Conservation (phyloP, 1,140 invertebrate genomes). For the Brachionus koreanus region DNA sequence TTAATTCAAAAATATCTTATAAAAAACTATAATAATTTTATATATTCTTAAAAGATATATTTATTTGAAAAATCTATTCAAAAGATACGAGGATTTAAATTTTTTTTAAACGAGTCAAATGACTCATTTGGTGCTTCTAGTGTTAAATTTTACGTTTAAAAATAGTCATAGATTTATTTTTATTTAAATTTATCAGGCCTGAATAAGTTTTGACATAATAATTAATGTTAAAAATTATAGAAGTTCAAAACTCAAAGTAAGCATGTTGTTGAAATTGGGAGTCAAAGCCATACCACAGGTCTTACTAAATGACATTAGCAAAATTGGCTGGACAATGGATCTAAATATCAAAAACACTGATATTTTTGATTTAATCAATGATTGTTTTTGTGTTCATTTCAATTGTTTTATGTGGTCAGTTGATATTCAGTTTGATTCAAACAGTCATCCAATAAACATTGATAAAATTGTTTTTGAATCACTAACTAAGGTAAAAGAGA, state of each 20-base stretch:
- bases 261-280: background rate
- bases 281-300: conserved; percentile 2
- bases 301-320: conserved; percentile 3
- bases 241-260: background rate
- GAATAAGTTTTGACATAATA: background rate
- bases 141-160: too few relatives aligned
- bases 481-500: background rate
- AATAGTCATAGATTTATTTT: too few relatives aligned
- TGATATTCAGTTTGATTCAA: background rate
- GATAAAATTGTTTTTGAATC: conserved; percentile 29
- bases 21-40: too few relatives aligned
- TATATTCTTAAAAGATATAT: too few relatives aligned
- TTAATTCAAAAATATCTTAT: too few relatives aligned
- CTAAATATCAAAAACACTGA: background rate
- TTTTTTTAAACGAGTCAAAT: too few relatives aligned
- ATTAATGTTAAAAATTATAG: background rate
- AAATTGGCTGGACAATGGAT: conserved; percentile 35
- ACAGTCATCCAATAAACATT: background rate
- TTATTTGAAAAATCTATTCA: too few relatives aligned
- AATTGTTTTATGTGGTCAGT: conserved; percentile 32
- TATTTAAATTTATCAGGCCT: too few relatives aligned
- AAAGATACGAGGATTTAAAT: too few relatives aligned
- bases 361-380: background rate
- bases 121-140: too few relatives aligned
- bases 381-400: conserved; percentile 19